Base-by-base conservation (phyloP, 2,888 invertebrate genomes). In the Pseudococcus jackbeardsleyi region DNA sequence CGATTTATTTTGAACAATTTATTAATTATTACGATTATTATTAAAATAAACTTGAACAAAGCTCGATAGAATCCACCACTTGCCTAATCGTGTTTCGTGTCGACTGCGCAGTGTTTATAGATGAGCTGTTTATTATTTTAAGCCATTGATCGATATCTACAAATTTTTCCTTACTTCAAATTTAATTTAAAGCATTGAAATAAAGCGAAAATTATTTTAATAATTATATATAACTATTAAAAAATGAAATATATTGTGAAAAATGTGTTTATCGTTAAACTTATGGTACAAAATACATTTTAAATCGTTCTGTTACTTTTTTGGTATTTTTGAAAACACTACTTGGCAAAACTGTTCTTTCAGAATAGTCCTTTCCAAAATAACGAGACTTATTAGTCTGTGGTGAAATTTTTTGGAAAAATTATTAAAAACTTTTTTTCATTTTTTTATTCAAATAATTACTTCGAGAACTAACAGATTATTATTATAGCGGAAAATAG, bases 1-100 rank as follows among this genome's bases (percentile, higher is more conserved):
- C 39, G 33, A 64, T n/a, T 85, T 50, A 33, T 50, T 26, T 50
- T 15, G 59, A 15, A 85, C 54, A 64, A 59, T 59, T 59, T 39
- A 39, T n/a, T n/a, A 54, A 39, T 59, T 59, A 64, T 85, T 33
- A 85, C 59, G 26, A 50, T 33, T 50, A 59, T 33, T 54, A 59
- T n/a, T 85, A 79, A 79, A 59, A 59, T 85, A 39, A 87, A 79
- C 46, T 50, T 77, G 54, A 87, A 87, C 77, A 79, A 87, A 87
- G 87, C 54, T 79, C 79, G 79, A 87, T 50, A 54, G 11, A 86
- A 22, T 86, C 68, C 48, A 77, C 48, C 86, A 79, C 79, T 86
- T 48, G 77, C 77, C 79, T 79, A 87, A 87, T 87, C 82, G 87
- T 87, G 87, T 87, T 79, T 87, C 87, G 87, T 87, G 87, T 87